phyloP scores from a whole-genome alignment of 2,797 vertebrate species.

The Chloroceryle inda region DNA sequence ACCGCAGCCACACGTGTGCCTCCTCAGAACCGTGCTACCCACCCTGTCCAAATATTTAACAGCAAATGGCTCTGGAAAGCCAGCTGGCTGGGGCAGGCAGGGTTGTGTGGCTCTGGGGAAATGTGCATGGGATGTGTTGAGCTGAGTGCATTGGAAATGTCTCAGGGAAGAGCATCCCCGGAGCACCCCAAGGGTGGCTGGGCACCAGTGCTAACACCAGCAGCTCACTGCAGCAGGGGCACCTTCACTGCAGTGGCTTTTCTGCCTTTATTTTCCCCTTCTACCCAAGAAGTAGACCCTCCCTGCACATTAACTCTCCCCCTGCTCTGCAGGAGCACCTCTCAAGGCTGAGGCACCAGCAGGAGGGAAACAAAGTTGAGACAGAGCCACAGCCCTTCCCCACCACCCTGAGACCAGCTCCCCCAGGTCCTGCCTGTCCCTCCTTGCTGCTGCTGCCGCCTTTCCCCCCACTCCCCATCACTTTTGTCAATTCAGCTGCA shows the following conservation, averaged over 20 bases:
- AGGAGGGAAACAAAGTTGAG: neutral
- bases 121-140: fast-evolving
- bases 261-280: neutral
- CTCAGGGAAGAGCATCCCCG: neutral
- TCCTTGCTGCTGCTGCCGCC: neutral
- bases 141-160: neutral
- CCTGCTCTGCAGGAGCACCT: neutral
- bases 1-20: neutral
- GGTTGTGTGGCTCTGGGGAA: neutral
- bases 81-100: neutral
- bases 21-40: neutral
- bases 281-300: neutral
- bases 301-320: neutral
- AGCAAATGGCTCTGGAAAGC: neutral
- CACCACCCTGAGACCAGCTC: fast-evolving
- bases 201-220: neutral
- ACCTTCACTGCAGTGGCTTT: neutral
- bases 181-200: neutral
- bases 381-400: neutral
- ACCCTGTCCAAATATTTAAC: neutral
- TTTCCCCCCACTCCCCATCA: neutral
- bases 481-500: conserved; percentile 1
- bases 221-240: neutral
- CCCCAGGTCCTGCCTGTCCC: neutral
- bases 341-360: fast-evolving